A percentile compares a stretch with the other conserved stretches of the same genome.
Conservation (phyloP, 2,113 vertebrate species). For the Holacanthus passer region DNA sequence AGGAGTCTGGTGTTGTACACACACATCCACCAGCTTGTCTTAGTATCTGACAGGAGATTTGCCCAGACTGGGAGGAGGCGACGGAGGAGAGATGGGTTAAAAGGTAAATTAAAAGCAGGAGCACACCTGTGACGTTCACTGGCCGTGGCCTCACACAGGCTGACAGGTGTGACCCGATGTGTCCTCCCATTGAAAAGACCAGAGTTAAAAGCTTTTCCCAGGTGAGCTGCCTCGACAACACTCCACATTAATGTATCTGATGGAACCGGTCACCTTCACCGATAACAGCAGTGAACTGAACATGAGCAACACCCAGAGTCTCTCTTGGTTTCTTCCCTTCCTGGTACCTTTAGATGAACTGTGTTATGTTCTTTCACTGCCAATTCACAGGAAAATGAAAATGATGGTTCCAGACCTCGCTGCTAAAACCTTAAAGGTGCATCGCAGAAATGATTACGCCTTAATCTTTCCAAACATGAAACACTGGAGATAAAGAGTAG, state of each 20-base stretch:
- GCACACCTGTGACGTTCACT: neutral
- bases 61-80: too few species aligned
- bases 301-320: neutral
- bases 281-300: neutral
- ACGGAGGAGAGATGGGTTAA: neutral
- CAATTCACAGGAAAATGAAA: neutral
- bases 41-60: neutral
- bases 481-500: too few species aligned
- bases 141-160: neutral
- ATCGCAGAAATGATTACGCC: too few species aligned
- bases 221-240: neutral
- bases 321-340: too few species aligned
- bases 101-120: constrained; percentile 11
- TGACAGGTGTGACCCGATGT: neutral
- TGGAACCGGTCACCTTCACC: neutral
- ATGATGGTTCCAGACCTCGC: too few species aligned
- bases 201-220: neutral
- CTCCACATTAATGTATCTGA: neutral
- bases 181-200: neutral
- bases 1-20: neutral
- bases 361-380: too few species aligned
- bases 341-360: too few species aligned
- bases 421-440: too few species aligned
- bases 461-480: too few species aligned
- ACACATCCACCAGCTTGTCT: neutral